Evolutionary conservation across 1,140 invertebrate genomes (phyloP).

Genomic region (Neodiprion virginianus): DNA sequence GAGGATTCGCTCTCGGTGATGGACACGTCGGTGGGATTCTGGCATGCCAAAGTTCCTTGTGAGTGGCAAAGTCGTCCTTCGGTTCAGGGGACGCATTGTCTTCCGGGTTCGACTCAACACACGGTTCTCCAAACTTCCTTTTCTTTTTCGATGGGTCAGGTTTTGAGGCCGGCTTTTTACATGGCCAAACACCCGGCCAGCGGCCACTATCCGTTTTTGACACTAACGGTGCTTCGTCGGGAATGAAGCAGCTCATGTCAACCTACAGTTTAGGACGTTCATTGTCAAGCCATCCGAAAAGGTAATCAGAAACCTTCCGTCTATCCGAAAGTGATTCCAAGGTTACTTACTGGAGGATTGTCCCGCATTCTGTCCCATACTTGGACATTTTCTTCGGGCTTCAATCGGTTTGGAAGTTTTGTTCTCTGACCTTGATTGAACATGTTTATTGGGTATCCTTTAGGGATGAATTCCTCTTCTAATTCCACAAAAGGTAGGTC

Average conservation of each 20-base stretch:
- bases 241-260: slow-evolving; percentile 17
- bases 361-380: slow-evolving; percentile 41
- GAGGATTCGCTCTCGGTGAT: background rate
- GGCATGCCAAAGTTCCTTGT: slow-evolving; percentile 46
- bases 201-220: slow-evolving; percentile 9
- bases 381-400: slow-evolving; percentile 29
- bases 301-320: too few relatives aligned
- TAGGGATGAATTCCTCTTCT: slow-evolving; percentile 21
- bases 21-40: slow-evolving; percentile 32
- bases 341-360: slow-evolving; percentile 28
- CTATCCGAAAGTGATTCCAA: too few relatives aligned
- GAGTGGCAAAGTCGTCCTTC: slow-evolving; percentile 35
- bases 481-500: slow-evolving; percentile 30
- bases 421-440: slow-evolving; percentile 30
- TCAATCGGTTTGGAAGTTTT: slow-evolving; percentile 26
- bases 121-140: slow-evolving; percentile 23
- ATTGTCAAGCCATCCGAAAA: too few relatives aligned
- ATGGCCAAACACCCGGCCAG: slow-evolving; percentile 42
- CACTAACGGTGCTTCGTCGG: slow-evolving; percentile 13
- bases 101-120: slow-evolving; percentile 21
- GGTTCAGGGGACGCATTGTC: slow-evolving; percentile 15
- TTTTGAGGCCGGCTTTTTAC: slow-evolving; percentile 28
- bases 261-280: slow-evolving; percentile 10
- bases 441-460: slow-evolving; percentile 35
- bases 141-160: slow-evolving; percentile 24